phyloP scores from a whole-genome alignment of 2,797 vertebrate genomes.

The Rhynchonycteris naso region DNA sequence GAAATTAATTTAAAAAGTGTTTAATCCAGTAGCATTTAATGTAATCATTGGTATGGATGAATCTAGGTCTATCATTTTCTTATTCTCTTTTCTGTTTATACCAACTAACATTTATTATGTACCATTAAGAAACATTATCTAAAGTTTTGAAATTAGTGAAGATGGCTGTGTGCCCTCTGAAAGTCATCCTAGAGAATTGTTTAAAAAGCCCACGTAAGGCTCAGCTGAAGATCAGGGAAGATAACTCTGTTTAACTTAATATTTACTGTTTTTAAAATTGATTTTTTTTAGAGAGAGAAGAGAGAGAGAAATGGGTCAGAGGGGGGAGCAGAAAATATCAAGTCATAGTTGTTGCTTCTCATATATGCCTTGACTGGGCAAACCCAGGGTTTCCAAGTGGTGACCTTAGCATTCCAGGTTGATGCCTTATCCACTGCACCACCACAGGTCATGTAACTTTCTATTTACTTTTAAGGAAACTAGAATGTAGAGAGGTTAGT shows the following conservation, averaged over 20 bases:
- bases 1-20: background rate
- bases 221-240: background rate
- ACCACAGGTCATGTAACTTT: no score
- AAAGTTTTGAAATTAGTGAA: slow-evolving; percentile 8
- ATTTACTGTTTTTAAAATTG: background rate
- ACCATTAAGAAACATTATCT: slow-evolving; percentile 34
- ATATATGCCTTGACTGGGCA: no score
- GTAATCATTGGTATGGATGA: background rate
- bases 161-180: background rate
- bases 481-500: background rate
- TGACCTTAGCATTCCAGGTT: no score
- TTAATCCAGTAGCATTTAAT: slow-evolving; percentile 31
- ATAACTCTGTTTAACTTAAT: background rate
- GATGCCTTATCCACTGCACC: no score
- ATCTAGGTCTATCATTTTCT: background rate
- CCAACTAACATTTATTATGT: background rate
- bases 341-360: no score
- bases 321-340: no score
- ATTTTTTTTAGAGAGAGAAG: no score
- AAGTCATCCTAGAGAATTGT: background rate
- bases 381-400: no score
- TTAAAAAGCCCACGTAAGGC: background rate
- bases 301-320: no score
- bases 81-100: slow-evolving; percentile 35
- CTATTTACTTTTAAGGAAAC: slow-evolving; percentile 9